These are phyloP conservation scores for Seriola rivoliana DNA, from an alignment of 2,113 vertebrate genomes.

Conservation along the genomic window DNA sequence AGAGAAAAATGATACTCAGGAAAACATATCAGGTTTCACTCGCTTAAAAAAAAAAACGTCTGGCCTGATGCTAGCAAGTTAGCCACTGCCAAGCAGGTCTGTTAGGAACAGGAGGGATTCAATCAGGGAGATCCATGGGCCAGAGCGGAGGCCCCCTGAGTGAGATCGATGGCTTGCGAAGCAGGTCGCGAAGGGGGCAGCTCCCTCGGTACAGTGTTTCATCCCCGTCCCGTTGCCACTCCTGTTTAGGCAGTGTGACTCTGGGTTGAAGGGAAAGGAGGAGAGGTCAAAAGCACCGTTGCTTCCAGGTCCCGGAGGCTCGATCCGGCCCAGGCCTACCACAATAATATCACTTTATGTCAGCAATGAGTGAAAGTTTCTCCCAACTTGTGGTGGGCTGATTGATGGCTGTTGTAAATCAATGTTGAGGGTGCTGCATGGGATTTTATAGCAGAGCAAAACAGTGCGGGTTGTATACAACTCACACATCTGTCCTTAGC, in stretches of 20 bases:
- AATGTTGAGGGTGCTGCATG: conserved; percentile 50
- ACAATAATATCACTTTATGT: conserved; percentile 70
- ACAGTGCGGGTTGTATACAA: conserved; percentile 23
- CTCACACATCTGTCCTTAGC: neutral
- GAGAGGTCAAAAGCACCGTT: conserved; percentile 2
- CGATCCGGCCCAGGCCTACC: conserved; percentile 34
- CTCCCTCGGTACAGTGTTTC: conserved; percentile 52
- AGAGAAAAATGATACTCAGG: conserved; percentile 2
- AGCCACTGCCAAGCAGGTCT: conserved; percentile 38
- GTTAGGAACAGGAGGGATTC: conserved; percentile 61
- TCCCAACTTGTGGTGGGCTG: conserved; percentile 56
- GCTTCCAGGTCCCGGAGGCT: conserved; percentile 47
- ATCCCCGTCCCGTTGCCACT: conserved; percentile 53
- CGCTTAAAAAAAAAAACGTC: conserved; percentile 47
- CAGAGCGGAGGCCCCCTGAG: conserved; percentile 43
- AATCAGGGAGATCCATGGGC: conserved; percentile 73
- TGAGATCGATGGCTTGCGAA: conserved; percentile 72
- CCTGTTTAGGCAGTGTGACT: conserved; percentile 44
- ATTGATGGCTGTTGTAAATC: conserved; percentile 76
- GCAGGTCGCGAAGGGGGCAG: conserved; percentile 60
- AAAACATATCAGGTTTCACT: conserved; percentile 6
- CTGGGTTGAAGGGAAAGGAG: neutral
- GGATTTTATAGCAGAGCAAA: conserved; percentile 47
- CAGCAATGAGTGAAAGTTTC: conserved; percentile 71
- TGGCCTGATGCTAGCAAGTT: conserved; percentile 28